Percentiles rank a stretch among this genome's conserved stretches.
These are phyloP conservation scores for Irena cyanogastra DNA, from an alignment of 2,113 vertebrate genomes.

Conservation along the genomic window DNA sequence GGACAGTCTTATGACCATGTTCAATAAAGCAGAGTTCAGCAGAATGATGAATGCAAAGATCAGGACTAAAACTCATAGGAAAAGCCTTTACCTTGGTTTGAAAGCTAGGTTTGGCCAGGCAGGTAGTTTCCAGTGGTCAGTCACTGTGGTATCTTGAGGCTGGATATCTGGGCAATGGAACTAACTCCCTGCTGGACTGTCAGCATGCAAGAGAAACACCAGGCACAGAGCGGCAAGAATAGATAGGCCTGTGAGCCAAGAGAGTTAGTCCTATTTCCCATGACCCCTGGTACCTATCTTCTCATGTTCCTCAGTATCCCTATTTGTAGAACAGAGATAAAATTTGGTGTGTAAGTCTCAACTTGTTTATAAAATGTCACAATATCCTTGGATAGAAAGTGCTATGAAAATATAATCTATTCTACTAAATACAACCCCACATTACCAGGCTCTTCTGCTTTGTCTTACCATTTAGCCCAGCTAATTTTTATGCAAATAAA, in stretches of 20 bases:
- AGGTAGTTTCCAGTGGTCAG: neutral
- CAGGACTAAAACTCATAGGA: neutral
- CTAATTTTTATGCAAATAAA: neutral
- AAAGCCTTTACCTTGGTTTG: neutral
- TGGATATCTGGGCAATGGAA: neutral
- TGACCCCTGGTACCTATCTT: neutral
- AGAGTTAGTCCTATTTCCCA: neutral
- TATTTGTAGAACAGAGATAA: conserved; percentile 28
- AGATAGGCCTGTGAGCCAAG: neutral
- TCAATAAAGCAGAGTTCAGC: neutral
- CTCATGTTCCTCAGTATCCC: neutral
- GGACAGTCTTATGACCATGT: fast-evolving
- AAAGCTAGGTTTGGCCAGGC: neutral
- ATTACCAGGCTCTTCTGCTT: neutral
- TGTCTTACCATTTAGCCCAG: neutral
- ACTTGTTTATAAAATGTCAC: conserved; percentile 37
- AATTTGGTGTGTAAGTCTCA: neutral
- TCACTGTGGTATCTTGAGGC: neutral
- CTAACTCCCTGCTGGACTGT: neutral
- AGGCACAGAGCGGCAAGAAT: neutral
- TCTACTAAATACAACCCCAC: neutral
- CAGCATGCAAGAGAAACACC: neutral
- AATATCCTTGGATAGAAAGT: neutral
- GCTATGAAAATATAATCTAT: neutral
- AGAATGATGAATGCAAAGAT: neutral